phyloP scores from a whole-genome alignment of 2,797 vertebrate species.

The Paedocypris micromegethes region DNA sequence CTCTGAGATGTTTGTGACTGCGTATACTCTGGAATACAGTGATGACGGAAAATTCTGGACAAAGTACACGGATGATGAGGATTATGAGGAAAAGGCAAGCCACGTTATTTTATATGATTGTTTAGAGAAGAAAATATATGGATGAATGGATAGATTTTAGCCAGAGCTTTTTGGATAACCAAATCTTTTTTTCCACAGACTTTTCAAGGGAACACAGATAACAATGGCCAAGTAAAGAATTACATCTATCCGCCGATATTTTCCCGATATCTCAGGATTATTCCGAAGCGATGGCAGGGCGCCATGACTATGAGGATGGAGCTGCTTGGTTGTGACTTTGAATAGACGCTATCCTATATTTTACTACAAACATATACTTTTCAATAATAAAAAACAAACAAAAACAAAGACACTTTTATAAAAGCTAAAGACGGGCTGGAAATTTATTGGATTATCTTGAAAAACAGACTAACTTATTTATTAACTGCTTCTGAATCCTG shows the following conservation, averaged over 20 bases:
- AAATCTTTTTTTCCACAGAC: constrained; percentile 65
- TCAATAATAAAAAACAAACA: not conserved
- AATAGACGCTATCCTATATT: constrained; percentile 49
- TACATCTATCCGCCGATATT: constrained; percentile 88
- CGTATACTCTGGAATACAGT: constrained; percentile 77
- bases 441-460: no score
- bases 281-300: constrained; percentile 78
- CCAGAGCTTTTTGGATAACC: not conserved
- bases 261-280: constrained; percentile 81
- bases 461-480: not conserved
- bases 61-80: constrained; percentile 70
- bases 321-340: constrained; percentile 85
- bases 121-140: not conserved
- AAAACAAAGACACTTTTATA: not conserved
- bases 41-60: constrained; percentile 75
- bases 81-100: constrained; percentile 71
- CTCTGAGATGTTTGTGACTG: constrained; percentile 76
- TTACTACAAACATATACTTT: not conserved
- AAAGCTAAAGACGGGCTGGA: not conserved
- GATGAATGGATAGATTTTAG: not conserved
- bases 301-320: constrained; percentile 86
- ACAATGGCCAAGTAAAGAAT: constrained; percentile 73
- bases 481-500: not conserved
- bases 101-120: not conserved
- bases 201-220: constrained; percentile 80